These are phyloP conservation scores for Andrena camellia DNA, from an alignment of 2,888 invertebrate genomes.

Conservation along the genomic window DNA sequence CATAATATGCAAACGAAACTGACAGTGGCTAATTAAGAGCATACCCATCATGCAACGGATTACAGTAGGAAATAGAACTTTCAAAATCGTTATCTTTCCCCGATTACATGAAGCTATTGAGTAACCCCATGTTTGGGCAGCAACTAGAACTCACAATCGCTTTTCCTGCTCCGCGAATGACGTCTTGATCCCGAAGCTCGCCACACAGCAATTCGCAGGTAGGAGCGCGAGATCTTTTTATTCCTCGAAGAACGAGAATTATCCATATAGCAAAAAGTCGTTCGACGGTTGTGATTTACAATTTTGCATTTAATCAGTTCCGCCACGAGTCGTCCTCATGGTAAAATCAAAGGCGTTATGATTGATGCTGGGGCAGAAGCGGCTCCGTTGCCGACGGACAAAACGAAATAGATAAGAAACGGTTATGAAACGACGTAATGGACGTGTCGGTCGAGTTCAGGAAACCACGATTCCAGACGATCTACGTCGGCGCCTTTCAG, in stretches of 20 bases:
- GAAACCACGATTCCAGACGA: constrained; percentile 9
- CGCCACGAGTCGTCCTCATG: background rate
- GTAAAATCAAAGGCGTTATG: background rate
- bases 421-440: constrained; percentile 23
- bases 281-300: background rate
- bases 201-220: background rate
- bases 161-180: background rate
- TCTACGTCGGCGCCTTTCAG: constrained; percentile 19
- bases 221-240: background rate
- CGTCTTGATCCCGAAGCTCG: background rate
- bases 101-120: constrained; percentile 11
- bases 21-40: background rate
- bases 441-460: constrained; percentile 1
- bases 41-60: background rate
- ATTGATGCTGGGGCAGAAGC: background rate
- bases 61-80: background rate
- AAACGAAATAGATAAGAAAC: background rate
- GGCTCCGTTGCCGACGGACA: background rate
- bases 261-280: background rate
- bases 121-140: background rate
- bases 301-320: background rate
- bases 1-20: too few species aligned
- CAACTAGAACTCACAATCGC: background rate
- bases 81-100: constrained; percentile 23
- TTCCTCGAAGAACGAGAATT: background rate